Evolutionary conservation across 2,888 invertebrate species (phyloP).

Genomic region (Xanthorhoe spadicearia): DNA sequence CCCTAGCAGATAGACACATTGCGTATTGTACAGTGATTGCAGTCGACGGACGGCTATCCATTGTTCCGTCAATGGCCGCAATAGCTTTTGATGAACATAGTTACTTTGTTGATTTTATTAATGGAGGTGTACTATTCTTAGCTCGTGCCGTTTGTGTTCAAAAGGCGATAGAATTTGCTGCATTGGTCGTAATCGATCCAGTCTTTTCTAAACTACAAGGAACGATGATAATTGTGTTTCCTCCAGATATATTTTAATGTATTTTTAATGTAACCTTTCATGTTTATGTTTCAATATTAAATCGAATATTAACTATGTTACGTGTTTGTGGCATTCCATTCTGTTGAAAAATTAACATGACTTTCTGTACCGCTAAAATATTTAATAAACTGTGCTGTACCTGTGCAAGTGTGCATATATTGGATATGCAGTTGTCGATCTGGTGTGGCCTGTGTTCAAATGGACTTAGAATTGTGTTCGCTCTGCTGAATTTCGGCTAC

Average conservation of each 20-base stretch:
- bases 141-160: slow-evolving; percentile 38
- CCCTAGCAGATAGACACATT: slow-evolving; percentile 22
- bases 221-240: too few species aligned
- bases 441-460: slow-evolving; percentile 7
- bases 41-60: slow-evolving; percentile 54
- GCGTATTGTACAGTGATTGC: slow-evolving; percentile 58
- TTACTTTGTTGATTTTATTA: slow-evolving; percentile 69
- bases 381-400: slow-evolving; percentile 1
- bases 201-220: neutral
- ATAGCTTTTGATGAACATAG: slow-evolving; percentile 71
- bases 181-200: neutral
- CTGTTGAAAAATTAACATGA: neutral
- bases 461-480: slow-evolving; percentile 10
- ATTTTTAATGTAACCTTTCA: too few species aligned
- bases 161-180: slow-evolving; percentile 11
- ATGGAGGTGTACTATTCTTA: slow-evolving; percentile 54
- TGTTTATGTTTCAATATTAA: too few species aligned
- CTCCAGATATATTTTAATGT: too few species aligned
- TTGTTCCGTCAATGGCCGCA: slow-evolving; percentile 68
- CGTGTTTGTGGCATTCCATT: neutral
- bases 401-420: neutral
- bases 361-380: neutral
- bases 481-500: slow-evolving; percentile 7
- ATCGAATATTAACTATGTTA: too few species aligned
- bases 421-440: slow-evolving; percentile 5